Evolutionary conservation across 2,113 vertebrate species (phyloP).

Genomic region (Myotis davidii): DNA sequence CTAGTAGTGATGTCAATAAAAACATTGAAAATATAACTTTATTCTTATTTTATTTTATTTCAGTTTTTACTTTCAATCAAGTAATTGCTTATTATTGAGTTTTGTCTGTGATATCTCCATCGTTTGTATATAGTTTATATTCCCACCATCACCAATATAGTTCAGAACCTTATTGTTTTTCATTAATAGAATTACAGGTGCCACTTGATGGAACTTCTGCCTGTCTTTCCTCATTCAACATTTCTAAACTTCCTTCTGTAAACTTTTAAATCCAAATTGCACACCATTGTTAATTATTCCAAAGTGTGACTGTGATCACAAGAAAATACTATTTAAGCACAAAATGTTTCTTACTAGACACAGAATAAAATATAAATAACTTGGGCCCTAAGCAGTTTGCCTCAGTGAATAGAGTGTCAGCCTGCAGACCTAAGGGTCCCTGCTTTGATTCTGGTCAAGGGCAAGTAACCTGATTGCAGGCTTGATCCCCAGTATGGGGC

Average conservation of each 20-base stretch:
- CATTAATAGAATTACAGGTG: not conserved
- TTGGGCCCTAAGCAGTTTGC: too few species aligned
- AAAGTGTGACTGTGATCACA: not conserved
- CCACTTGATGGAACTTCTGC: not conserved
- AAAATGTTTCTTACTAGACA: not conserved
- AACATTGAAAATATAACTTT: not conserved
- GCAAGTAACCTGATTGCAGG: too few species aligned
- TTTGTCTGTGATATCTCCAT: not conserved
- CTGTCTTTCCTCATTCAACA: not conserved
- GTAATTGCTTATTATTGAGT: not conserved
- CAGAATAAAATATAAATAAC: not conserved
- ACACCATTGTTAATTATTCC: not conserved
- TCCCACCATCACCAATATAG: not conserved
- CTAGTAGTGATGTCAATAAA: not conserved
- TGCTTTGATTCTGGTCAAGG: too few species aligned
- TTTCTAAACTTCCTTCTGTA: conserved; percentile 14
- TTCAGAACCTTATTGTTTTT: not conserved
- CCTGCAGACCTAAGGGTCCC: too few species aligned
- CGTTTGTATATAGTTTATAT: not conserved
- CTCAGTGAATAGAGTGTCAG: too few species aligned
- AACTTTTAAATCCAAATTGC: conserved; percentile 7
- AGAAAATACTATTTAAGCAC: not conserved
- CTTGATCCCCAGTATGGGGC: too few species aligned
- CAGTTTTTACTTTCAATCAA: not conserved
- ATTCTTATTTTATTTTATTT: not conserved